These are phyloP conservation scores for Dynastes tityus DNA, from an alignment of 2,888 invertebrate species.

Conservation along the genomic window DNA sequence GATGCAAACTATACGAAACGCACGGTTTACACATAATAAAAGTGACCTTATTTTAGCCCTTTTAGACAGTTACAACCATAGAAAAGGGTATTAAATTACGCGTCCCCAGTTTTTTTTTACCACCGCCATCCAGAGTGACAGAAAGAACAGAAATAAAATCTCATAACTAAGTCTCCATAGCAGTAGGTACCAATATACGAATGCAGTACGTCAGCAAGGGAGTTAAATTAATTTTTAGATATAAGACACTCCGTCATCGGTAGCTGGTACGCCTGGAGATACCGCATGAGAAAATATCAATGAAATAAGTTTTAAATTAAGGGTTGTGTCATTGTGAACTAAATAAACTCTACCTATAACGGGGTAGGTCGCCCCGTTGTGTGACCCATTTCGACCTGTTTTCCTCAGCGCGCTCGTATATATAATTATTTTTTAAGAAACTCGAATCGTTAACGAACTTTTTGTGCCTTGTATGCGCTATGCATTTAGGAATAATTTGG, in stretches of 20 bases:
- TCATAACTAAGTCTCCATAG: constrained; percentile 65
- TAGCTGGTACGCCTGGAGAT: constrained; percentile 59
- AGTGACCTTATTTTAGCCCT: constrained; percentile 67
- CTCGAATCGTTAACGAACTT: constrained; percentile 57
- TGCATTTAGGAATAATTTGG: constrained; percentile 51
- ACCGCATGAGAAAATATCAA: constrained; percentile 69
- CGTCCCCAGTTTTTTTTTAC: constrained; percentile 58
- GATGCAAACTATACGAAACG: constrained; percentile 23
- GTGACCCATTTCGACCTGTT: constrained; percentile 63
- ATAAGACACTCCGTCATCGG: constrained; percentile 57
- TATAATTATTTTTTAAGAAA: constrained; percentile 55
- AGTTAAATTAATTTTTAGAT: constrained; percentile 54
- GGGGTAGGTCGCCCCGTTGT: constrained; percentile 58
- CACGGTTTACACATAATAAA: constrained; percentile 62
- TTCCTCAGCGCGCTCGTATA: constrained; percentile 52
- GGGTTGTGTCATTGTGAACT: constrained; percentile 68
- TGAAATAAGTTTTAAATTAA: constrained; percentile 70
- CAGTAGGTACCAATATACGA: constrained; percentile 61
- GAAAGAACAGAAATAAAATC: constrained; percentile 63
- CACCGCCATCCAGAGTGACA: constrained; percentile 7
- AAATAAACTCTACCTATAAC: constrained; percentile 61
- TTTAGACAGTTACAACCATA: constrained; percentile 68
- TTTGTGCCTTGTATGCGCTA: constrained; percentile 37
- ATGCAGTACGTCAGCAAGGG: constrained; percentile 56
- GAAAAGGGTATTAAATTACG: constrained; percentile 70